phyloP scores from a whole-genome alignment of 2,888 invertebrate genomes.

The Orthonevra nobilis region DNA sequence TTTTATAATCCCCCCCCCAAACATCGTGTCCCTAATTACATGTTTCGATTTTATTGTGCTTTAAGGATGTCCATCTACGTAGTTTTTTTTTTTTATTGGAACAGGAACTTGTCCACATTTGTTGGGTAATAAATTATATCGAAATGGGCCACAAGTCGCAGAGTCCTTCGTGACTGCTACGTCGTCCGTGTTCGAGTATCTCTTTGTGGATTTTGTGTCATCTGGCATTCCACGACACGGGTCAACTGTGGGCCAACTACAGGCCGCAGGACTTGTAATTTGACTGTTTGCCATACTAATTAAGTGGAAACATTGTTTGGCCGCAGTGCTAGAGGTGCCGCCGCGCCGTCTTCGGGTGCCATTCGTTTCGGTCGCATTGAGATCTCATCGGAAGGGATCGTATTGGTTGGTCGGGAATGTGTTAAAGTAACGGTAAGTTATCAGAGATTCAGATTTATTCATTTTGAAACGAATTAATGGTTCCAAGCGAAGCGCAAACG shows the following conservation, averaged over 20 bases:
- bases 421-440: constrained; percentile 60
- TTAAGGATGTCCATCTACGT: background rate
- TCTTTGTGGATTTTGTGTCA: constrained; percentile 37
- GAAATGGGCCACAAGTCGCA: constrained; percentile 43
- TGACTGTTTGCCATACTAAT: constrained; percentile 66
- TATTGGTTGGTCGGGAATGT: constrained; percentile 5
- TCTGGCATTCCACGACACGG: constrained; percentile 54
- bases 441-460: constrained; percentile 64
- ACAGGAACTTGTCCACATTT: background rate
- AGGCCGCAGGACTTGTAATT: constrained; percentile 35
- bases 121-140: constrained; percentile 48
- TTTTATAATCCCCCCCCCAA: background rate
- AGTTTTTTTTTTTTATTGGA: background rate
- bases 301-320: constrained; percentile 63
- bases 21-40: constrained; percentile 26
- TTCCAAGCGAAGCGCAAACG: too few species aligned
- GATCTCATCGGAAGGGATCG: constrained; percentile 43
- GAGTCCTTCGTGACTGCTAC: constrained; percentile 39
- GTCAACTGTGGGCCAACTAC: constrained; percentile 42
- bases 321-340: constrained; percentile 35
- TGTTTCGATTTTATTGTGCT: constrained; percentile 33
- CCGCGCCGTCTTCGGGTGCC: constrained; percentile 8
- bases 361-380: constrained; percentile 9
- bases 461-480: constrained; percentile 65
- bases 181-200: constrained; percentile 6